These are phyloP conservation scores for Psittacula cyanocephala DNA, from an alignment of 2,113 vertebrate species.

Conservation along the genomic window DNA sequence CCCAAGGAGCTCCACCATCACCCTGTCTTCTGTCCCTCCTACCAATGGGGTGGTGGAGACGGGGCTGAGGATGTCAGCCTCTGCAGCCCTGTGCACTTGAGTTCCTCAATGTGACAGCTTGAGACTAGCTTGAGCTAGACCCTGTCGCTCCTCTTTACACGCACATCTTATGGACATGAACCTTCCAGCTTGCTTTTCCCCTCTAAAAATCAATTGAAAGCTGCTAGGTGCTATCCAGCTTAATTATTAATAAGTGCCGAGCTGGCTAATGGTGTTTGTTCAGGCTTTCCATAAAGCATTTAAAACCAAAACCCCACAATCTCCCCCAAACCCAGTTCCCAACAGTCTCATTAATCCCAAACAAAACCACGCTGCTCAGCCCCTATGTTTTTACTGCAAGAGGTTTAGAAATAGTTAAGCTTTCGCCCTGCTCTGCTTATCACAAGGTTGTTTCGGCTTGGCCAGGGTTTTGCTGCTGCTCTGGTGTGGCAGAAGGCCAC, in stretches of 20 bases:
- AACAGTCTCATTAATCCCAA: neutral
- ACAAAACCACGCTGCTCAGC: neutral
- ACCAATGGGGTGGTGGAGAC: rapidly evolving
- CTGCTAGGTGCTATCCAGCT: neutral
- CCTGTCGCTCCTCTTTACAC: neutral
- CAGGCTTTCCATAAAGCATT: constrained; percentile 29
- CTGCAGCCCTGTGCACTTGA: neutral
- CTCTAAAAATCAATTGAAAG: constrained; percentile 51
- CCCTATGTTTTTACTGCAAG: neutral
- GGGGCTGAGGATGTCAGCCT: no score
- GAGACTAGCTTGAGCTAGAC: neutral
- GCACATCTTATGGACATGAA: neutral
- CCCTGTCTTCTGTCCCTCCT: neutral
- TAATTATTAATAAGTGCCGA: constrained; percentile 55
- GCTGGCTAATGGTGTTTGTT: constrained; percentile 51
- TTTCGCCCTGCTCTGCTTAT: neutral
- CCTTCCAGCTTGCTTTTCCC: neutral
- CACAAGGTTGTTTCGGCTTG: neutral
- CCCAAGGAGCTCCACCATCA: neutral
- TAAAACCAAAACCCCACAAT: neutral
- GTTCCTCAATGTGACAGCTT: neutral
- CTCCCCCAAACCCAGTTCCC: neutral
- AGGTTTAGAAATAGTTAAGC: neutral
- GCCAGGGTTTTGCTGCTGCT: neutral
- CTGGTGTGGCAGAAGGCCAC: neutral